Percentiles rank a stretch among this genome's conserved stretches.
phyloP scores from a whole-genome alignment of 2,888 invertebrate genomes.

The Spicauda simplicius region DNA sequence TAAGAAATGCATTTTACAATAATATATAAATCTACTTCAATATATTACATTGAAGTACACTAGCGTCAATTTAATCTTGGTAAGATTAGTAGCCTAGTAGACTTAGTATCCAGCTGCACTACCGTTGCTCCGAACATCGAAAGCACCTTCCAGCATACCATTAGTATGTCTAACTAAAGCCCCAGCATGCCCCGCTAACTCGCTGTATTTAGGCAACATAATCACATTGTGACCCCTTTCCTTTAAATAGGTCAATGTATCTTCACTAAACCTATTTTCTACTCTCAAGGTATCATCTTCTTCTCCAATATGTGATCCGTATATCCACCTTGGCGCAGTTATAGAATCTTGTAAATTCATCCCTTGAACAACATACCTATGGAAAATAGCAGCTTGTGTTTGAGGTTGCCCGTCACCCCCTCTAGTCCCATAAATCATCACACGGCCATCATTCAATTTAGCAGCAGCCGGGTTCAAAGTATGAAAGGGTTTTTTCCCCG shows the following conservation, averaged over 20 bases:
- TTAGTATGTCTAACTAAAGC: conserved; percentile 64
- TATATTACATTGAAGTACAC: too few relatives aligned
- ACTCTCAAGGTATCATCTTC: conserved; percentile 53
- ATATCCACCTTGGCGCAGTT: conserved; percentile 70
- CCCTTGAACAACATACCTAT: conserved; percentile 71
- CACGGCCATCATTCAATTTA: conserved; percentile 67
- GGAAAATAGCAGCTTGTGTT: conserved; percentile 75
- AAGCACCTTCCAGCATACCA: conserved; percentile 73
- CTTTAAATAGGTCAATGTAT: conserved; percentile 62
- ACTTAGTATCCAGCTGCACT: conserved; percentile 66
- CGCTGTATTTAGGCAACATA: conserved; percentile 56
- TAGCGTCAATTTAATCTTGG: too few relatives aligned
- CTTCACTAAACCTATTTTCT: conserved; percentile 64
- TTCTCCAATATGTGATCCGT: conserved; percentile 56
- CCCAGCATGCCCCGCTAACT: conserved; percentile 67
- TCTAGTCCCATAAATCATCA: conserved; percentile 70
- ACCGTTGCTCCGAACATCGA: conserved; percentile 69
- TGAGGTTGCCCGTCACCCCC: conserved; percentile 78
- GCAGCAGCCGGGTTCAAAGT: conserved; percentile 74
- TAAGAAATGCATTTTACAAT: too few relatives aligned
- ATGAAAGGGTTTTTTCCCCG: conserved; percentile 74
- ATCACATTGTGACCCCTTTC: conserved; percentile 61
- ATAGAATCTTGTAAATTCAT: conserved; percentile 61
- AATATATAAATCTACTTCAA: too few relatives aligned
- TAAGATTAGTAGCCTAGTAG: too few relatives aligned